Base-by-base conservation (phyloP, 2,888 invertebrate genomes). In the Drosophila leonis region DNA sequence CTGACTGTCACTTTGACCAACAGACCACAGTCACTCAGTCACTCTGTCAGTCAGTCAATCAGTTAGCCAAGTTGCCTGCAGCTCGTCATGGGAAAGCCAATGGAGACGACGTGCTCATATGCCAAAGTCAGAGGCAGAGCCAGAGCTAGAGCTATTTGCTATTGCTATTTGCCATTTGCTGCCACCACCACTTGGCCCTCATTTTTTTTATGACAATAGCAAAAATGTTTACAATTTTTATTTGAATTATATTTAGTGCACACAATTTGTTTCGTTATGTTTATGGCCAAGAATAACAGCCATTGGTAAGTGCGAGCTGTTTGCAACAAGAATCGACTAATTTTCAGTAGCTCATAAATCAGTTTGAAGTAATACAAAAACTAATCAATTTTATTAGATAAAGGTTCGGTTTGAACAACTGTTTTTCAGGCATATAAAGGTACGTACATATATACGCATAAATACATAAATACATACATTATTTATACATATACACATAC, bases 71-170 rank as follows among this genome's bases (percentile, higher is more conserved):
- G 46, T 41, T 52, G 60, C 41, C 41, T 35, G 31, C 48, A 33
- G 41, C 54, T 49, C 54, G 61, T 71, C 77, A 74, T 61, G 74
- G 65, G 54, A 75, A 76, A 65, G 72, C 48, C 65, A 72, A 65
- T 73, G 59, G 15, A 65, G 48, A 18, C 41, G 37, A 55, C 42
- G 42, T 46, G 61, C 31, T 39, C 35, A 48, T 35, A 33, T 35
- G 52, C 54, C 35, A 35, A 9, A 55, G 39, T 24, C 33, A 18
- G 18, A 27, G 35, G 29, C 59, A 18, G 9, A 9, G 7, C 9
- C 39, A 18, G 18, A 27, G 35, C 35, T 52, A 18, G 9, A 9
- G 7, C 9, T n/a, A 24, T 24, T 24, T 24, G 24, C 24, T 24
- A 61, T 44, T 49, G 48, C 27, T 46, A 18, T 46, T 60, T 49